Conservation (phyloP, 2,113 vertebrate genomes). For the Greenwoodochromis staneri region DNA sequence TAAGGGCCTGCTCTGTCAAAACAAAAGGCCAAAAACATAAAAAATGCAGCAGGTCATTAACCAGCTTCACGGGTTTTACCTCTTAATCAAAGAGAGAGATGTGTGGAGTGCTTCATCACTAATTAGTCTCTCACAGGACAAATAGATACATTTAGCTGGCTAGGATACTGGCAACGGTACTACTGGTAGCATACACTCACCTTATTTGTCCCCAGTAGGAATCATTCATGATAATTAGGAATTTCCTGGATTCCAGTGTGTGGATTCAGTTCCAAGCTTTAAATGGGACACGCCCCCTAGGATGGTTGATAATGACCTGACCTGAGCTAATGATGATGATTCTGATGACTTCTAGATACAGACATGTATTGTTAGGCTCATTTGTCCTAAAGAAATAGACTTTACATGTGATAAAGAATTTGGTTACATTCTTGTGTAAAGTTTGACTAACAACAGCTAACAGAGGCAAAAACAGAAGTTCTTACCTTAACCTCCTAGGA, state of each 20-base stretch:
- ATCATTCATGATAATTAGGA: neutral
- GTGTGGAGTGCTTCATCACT: neutral
- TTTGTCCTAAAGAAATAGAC: neutral
- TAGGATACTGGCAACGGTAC: neutral
- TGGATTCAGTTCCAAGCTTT: neutral
- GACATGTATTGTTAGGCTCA: neutral
- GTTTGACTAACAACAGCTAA: neutral
- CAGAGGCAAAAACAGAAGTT: neutral
- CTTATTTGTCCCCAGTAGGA: neutral
- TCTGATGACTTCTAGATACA: neutral
- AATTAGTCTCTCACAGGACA: neutral
- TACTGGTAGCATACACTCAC: rapidly evolving
- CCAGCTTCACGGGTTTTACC: neutral
- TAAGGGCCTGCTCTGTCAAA: neutral
- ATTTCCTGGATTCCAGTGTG: neutral
- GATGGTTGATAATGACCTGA: neutral
- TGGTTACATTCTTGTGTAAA: neutral
- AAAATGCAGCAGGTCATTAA: neutral
- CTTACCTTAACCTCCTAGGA: neutral
- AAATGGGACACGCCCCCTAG: neutral
- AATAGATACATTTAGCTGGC: neutral
- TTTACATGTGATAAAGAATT: neutral
- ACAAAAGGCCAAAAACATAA: neutral
- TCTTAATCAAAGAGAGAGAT: neutral
- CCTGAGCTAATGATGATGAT: neutral